Conservation (phyloP, 2,888 invertebrate species). For the Dicranocentrus wangi region DNA sequence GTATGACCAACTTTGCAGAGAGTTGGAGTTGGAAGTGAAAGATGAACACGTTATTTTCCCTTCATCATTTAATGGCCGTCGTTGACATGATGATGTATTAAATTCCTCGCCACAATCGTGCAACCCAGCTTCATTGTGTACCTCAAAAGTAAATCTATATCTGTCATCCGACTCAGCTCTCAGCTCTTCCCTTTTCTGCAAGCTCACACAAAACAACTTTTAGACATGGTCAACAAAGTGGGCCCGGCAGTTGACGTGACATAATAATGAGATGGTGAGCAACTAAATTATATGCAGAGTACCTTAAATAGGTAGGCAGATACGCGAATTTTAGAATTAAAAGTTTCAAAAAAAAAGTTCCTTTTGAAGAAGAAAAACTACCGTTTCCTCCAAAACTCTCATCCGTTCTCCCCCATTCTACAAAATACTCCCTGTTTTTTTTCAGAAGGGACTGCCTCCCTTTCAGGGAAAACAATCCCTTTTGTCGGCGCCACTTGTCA, state of each 20-base stretch:
- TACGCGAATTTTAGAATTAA: neutral
- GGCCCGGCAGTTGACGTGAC: conserved; percentile 40
- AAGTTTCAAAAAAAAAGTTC: neutral
- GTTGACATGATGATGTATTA: conserved; percentile 22
- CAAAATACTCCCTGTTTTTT: no score
- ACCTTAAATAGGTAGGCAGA: conserved; percentile 5
- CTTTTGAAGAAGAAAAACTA: neutral
- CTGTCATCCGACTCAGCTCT: conserved; percentile 11
- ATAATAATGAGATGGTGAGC: conserved; percentile 47
- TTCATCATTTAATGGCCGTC: neutral
- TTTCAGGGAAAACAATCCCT: conserved; percentile 1
- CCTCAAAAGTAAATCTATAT: conserved; percentile 7
- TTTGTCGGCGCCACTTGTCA: conserved; percentile 14
- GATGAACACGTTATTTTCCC: neutral
- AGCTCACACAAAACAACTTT: conserved; percentile 35
- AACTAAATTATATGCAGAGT: conserved; percentile 23
- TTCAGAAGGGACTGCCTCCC: neutral
- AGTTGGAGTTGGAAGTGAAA: neutral
- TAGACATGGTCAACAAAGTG: conserved; percentile 54
- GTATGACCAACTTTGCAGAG: conserved; percentile 10
- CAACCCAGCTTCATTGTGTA: conserved; percentile 27
- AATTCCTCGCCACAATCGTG: conserved; percentile 26
- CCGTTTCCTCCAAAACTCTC: conserved; percentile 2
- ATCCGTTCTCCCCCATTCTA: neutral
- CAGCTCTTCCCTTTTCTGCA: no score